Evolutionary conservation across 1,140 invertebrate genomes (phyloP).

Genomic region (Leptinotarsa lineolata): DNA sequence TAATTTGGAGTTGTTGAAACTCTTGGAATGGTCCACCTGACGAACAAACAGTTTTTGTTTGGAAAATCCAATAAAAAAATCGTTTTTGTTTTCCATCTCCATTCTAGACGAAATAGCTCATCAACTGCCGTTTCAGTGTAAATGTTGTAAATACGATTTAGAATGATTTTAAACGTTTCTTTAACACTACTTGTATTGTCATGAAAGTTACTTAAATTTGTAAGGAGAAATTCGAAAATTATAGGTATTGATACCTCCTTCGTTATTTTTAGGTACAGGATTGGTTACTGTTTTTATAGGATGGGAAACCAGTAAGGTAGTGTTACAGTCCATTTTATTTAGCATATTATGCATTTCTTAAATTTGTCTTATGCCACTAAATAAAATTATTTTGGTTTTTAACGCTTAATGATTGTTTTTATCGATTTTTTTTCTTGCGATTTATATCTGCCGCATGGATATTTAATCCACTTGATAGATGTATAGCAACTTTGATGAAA

Average conservation of each 20-base stretch:
- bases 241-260: constrained; percentile 3
- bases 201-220: background rate
- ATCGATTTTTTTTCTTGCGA: no score
- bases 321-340: constrained; percentile 17
- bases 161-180: constrained; percentile 21
- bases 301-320: constrained; percentile 13
- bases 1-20: background rate
- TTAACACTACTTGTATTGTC: constrained; percentile 26
- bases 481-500: no score
- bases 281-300: constrained; percentile 18
- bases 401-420: no score
- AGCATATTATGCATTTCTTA: constrained; percentile 22
- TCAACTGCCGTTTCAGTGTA: constrained; percentile 34
- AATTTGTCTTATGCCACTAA: no score
- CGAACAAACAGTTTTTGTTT: background rate
- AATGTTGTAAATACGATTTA: constrained; percentile 34
- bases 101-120: constrained; percentile 20
- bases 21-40: background rate
- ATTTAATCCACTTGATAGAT: no score
- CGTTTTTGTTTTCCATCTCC: constrained; percentile 8
- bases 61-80: background rate
- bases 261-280: constrained; percentile 20
- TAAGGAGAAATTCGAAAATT: background rate
- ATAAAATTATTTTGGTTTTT: no score
- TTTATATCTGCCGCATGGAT: no score